Evolutionary conservation across 1,140 invertebrate species (phyloP).

Genomic region (Aplysia californica): DNA sequence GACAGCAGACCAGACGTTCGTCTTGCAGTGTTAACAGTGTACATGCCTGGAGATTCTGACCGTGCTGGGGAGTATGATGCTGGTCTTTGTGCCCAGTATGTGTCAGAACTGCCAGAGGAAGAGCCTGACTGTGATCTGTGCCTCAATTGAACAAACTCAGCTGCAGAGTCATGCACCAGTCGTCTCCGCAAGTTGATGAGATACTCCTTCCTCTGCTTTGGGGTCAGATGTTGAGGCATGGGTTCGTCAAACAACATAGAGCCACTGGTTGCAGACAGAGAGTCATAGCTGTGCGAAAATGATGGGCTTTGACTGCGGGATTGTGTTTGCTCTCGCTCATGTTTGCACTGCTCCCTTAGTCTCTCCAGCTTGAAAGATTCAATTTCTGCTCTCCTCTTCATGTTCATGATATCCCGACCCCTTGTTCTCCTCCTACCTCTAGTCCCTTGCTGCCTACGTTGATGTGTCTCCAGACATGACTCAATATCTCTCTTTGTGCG

Average conservation of each 20-base stretch:
- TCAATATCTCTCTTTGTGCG: conserved; percentile 46
- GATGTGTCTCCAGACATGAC: conserved; percentile 42
- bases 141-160: conserved; percentile 32
- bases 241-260: conserved; percentile 3
- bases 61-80: conserved; percentile 15
- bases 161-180: conserved; percentile 42
- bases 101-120: not conserved
- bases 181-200: conserved; percentile 41
- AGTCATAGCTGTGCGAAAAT: not conserved
- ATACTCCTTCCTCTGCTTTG: conserved; percentile 45
- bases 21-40: conserved; percentile 10
- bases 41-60: conserved; percentile 13
- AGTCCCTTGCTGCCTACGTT: conserved; percentile 33
- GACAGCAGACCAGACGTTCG: too few relatives aligned
- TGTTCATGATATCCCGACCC: conserved; percentile 36
- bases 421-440: conserved; percentile 41
- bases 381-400: conserved; percentile 48
- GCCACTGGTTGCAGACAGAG: not conserved
- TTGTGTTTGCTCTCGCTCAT: conserved; percentile 26
- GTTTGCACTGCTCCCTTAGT: conserved; percentile 39
- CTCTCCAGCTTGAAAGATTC: conserved; percentile 58
- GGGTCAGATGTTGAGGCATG: conserved; percentile 37
- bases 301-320: not conserved
- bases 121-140: conserved; percentile 19
- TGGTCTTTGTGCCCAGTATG: conserved; percentile 6